A percentile compares a stretch with the other conserved stretches of the same genome.
Conservation (phyloP, 2,113 vertebrate species). For the Lamprotornis superbus region DNA sequence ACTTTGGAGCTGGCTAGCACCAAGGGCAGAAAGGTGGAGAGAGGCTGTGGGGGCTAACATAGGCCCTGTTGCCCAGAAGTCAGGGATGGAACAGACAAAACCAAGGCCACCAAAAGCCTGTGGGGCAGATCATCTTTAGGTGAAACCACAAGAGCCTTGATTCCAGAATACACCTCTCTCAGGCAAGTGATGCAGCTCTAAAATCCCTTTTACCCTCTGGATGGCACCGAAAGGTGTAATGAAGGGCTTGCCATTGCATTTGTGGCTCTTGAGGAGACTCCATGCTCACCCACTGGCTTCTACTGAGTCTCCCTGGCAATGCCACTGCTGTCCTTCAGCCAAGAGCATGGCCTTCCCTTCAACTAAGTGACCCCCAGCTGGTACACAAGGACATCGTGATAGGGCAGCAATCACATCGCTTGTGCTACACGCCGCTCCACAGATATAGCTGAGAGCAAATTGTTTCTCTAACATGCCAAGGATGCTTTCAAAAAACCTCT, state of each 20-base stretch:
- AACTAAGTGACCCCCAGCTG: rapidly evolving
- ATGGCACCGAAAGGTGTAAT: not conserved
- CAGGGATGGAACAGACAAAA: not conserved
- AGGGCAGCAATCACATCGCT: rapidly evolving
- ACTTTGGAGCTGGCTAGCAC: not conserved
- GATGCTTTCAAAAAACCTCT: not conserved
- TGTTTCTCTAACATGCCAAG: not conserved
- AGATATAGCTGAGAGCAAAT: not conserved
- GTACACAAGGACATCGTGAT: not conserved
- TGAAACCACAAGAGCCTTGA: not conserved
- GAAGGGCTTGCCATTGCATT: not conserved
- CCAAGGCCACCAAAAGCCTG: not conserved
- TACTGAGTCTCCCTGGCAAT: not conserved
- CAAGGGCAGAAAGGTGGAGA: not conserved
- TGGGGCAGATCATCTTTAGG: not conserved
- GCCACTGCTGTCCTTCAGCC: not conserved
- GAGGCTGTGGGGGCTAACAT: rapidly evolving
- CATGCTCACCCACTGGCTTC: not conserved
- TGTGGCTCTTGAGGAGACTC: not conserved
- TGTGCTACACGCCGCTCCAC: not conserved
- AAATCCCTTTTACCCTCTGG: not conserved
- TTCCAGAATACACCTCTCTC: not conserved
- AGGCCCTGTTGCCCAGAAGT: not conserved
- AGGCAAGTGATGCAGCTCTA: not conserved
- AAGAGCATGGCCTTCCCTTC: not conserved